Evolutionary conservation across 1,140 invertebrate genomes (phyloP), one percentile per base, ranked within the genome.

Genomic region (Meteorus sp.): DNA sequence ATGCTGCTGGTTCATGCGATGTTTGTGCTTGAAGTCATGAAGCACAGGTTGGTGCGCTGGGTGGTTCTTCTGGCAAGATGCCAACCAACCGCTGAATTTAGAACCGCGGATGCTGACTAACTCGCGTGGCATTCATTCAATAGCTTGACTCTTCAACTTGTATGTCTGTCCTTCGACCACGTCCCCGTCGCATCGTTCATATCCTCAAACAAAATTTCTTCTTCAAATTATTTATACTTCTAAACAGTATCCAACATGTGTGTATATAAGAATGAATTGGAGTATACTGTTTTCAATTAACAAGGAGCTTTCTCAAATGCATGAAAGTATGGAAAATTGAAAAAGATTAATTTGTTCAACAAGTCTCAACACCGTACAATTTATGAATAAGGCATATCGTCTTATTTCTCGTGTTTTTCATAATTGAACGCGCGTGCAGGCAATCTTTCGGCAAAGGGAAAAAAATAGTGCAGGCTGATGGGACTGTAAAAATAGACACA

Each of bases 51-150:
- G 77, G 76, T 76, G 76, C 76, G 76, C 76, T 76, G 72, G 74
- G 77, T 79, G 77, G 76, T 79, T 79, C 69, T 73, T 68, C 71
- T 79, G 77, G 77, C 74, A n/a, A 50, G 55, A 57, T 35, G 75
- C 77, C 77, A 78, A 71, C 58, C 74, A 62, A 70, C 64, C 64
- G 74, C 74, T 71, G 71, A 74, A 80, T 79, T 80, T 80, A 80
- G 78, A 72, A 73, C 61, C 74, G 73, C 68, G 52, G 71, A 70
- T 68, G 76, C 77, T 80, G 78, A 80, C 78, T 80, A 80, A 80
- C 75, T 71, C 71, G 71, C 71, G 73, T 75, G 72, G 73, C 75
- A 80, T 80, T 77, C 78, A 80, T 80, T 80, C 76, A 80, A 72
- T 71, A 59, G 33, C 20, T 33, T 56, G 50, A 37, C 48, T 37